Percentiles rank a stretch among this genome's conserved stretches.
These are phyloP conservation scores for Esox masquinongy DNA, from an alignment of 2,797 vertebrate genomes.

Conservation along the genomic window DNA sequence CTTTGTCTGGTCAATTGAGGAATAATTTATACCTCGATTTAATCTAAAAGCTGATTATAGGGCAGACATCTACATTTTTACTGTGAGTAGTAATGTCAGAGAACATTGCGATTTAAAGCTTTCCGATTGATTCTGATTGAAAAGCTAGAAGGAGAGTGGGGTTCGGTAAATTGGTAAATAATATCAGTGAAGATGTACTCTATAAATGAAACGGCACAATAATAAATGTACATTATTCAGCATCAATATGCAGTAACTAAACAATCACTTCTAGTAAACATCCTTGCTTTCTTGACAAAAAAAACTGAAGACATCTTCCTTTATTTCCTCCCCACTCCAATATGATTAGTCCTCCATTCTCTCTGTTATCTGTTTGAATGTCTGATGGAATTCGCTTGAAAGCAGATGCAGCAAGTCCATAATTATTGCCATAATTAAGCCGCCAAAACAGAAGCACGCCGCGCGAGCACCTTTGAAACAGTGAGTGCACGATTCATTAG, in stretches of 20 bases:
- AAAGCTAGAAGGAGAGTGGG: too few species aligned
- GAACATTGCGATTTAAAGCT: too few species aligned
- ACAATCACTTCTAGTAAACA: slow-evolving; percentile 17
- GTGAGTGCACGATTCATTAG: slow-evolving; percentile 94
- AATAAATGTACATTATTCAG: neutral
- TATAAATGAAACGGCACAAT: neutral
- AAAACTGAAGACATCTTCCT: slow-evolving; percentile 27
- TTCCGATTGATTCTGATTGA: too few species aligned
- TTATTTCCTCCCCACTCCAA: slow-evolving; percentile 63
- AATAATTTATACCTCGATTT: neutral
- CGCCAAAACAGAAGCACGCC: slow-evolving; percentile 89
- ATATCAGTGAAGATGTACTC: neutral
- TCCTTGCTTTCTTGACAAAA: slow-evolving; percentile 19
- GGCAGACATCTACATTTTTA: too few species aligned
- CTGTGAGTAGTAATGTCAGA: too few species aligned
- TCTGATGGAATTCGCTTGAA: slow-evolving; percentile 95
- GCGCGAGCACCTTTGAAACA: slow-evolving; percentile 95
- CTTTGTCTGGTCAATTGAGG: neutral
- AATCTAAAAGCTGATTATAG: too few species aligned
- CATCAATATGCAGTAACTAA: neutral
- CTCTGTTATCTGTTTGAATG: slow-evolving; percentile 89
- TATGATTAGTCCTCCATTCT: slow-evolving; percentile 79
- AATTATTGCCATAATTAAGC: slow-evolving; percentile 98
- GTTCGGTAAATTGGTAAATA: neutral
- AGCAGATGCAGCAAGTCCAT: slow-evolving; percentile 96